Evolutionary conservation across 2,888 invertebrate species (phyloP).

Genomic region (Plebejus argus): DNA sequence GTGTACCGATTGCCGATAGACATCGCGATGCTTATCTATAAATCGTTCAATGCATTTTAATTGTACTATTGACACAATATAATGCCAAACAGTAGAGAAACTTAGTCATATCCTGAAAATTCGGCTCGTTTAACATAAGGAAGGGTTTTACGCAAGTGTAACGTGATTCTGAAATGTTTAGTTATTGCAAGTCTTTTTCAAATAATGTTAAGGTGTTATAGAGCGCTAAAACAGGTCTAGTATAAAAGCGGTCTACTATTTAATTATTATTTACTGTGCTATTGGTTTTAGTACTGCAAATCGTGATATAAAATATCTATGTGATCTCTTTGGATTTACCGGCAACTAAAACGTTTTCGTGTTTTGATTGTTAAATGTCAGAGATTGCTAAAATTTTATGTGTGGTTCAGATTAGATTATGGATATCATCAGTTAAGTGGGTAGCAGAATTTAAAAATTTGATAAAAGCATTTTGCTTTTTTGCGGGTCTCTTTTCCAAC

Average conservation of each 20-base stretch:
- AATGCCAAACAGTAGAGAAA: neutral
- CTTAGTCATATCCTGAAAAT: neutral
- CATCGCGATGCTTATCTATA: constrained; percentile 11
- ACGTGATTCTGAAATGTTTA: no score
- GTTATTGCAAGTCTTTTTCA: no score
- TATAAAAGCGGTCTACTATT: neutral
- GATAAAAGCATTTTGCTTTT: neutral
- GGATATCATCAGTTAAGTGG: neutral
- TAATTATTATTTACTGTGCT: neutral
- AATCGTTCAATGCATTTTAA: constrained; percentile 3
- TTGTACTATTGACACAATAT: neutral
- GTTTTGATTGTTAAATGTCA: neutral
- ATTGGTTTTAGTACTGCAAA: neutral
- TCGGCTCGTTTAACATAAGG: neutral
- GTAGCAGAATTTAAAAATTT: neutral
- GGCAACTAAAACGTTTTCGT: neutral
- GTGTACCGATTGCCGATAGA: neutral
- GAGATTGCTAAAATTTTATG: neutral
- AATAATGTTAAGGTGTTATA: neutral
- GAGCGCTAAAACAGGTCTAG: neutral
- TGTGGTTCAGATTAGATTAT: neutral
- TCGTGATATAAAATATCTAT: neutral
- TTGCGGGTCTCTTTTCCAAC: no score
- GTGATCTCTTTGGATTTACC: neutral
- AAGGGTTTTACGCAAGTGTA: no score